A percentile compares a stretch with the other conserved stretches of the same genome.
phyloP scores from a whole-genome alignment of 2,888 invertebrate species.

The Drosophila conformis region DNA sequence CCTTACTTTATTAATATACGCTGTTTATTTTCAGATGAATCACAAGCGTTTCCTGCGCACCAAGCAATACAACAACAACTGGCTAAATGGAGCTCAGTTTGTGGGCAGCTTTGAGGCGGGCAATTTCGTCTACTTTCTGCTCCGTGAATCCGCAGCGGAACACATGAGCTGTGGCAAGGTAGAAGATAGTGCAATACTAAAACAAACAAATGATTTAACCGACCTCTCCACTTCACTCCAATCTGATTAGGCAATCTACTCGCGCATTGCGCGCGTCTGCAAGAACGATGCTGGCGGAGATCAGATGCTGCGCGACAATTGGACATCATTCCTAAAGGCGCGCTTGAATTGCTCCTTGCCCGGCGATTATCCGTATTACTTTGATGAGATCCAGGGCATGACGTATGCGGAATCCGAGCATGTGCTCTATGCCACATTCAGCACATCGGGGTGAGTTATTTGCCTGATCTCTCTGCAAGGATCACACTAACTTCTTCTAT shows the following conservation, averaged over 20 bases:
- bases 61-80: slow-evolving; percentile 92
- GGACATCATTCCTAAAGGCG: slow-evolving; percentile 96
- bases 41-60: slow-evolving; percentile 87
- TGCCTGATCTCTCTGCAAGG: not conserved
- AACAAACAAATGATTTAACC: not conserved
- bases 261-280: slow-evolving; percentile 95
- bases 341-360: slow-evolving; percentile 93
- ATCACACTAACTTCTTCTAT: not conserved
- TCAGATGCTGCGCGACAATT: slow-evolving; percentile 91
- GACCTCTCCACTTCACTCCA: not conserved
- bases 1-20: not conserved
- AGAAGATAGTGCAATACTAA: slow-evolving; percentile 45
- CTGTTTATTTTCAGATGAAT: slow-evolving; percentile 62
- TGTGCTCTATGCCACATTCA: slow-evolving; percentile 93
- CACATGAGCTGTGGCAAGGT: slow-evolving; percentile 97
- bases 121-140: slow-evolving; percentile 94
- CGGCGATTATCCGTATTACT: slow-evolving; percentile 94
- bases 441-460: slow-evolving; percentile 89
- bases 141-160: slow-evolving; percentile 95
- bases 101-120: slow-evolving; percentile 96
- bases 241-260: slow-evolving; percentile 90
- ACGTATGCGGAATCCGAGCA: slow-evolving; percentile 91
- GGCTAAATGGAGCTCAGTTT: slow-evolving; percentile 96
- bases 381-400: slow-evolving; percentile 94
- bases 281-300: slow-evolving; percentile 94